Evolutionary conservation across 1,140 invertebrate species (phyloP), one percentile per base, ranked within the genome.

Genomic region (Anoplophora glabripennis): DNA sequence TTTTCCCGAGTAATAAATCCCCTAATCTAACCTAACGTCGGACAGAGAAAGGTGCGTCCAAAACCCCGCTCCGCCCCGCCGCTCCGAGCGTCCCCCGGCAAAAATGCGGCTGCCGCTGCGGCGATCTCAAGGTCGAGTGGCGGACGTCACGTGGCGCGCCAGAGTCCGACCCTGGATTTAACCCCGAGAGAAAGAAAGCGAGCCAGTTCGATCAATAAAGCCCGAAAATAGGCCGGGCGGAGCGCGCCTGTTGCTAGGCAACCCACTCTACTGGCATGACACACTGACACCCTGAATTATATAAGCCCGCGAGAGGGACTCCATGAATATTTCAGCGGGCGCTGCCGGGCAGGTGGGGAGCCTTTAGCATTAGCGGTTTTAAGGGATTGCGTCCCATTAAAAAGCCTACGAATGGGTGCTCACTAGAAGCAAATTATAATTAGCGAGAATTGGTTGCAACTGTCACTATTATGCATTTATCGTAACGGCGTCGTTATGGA

Each of bases 211-310:
- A 74, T 74, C 72, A 68, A 74, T 74, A 71, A 46, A 72, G 72
- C 70, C 70, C 62, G 64, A 72, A 74, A 74, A 74, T 74, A 74
- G 72, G 72, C 69, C 71, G 71, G 72, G 72, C 68, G 61, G 68
- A 72, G 59, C 64, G 59, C 65, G 63, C 67, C 69, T 68, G 70
- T 74, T 71, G 69, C 71, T 57, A 68, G 65, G 72, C 70, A 70
- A 72, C 71, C 57, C 64, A 56, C 61, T 65, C 64, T 62, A 66
- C 68, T 63, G 61, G 47, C 69, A 61, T 71, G 70, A 72, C 72
- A 74, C 65, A 74, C 70, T 74, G 71, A 74, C 72, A 72, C 68
- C 69, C 47, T 49, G 47, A 49, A 49, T 49, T 49, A 49, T 49
- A 49, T 49, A 49, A 34, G 35, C n/a, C n/a, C n/a, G 14, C 47